Base-by-base conservation (phyloP, 2,888 invertebrate genomes). In the Polietes domitor region DNA sequence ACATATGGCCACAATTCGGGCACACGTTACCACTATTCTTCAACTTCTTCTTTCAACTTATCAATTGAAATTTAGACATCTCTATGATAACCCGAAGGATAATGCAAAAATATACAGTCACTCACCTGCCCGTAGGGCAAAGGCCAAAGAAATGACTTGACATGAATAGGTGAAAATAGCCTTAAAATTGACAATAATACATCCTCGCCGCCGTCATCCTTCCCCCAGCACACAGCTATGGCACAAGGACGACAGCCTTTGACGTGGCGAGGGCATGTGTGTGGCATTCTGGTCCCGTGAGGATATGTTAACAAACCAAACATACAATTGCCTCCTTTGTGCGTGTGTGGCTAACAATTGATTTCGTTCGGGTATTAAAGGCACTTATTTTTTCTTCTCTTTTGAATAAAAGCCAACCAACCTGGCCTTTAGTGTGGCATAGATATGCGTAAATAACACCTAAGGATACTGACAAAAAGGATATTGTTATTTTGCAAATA, bases 381-480 rank as follows among this genome's bases (percentile, higher is more conserved):
- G 74, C 26, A 7, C 9, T 3, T 7, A 7, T 37, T 37, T 37
- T 7, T 37, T 3, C 1, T 9, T 37, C 9, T 37, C 9, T 75
- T 58, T 65, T 76, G 71, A 24, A 74, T 74, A 21, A 72, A 71
- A 68, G 2, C 32, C 19, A 75, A 75, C 50, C 68, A 77, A 73
- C 26, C 28, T 37, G 43, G 0, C 71, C 58, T 79, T 78, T 81
- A 84, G 79, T 81, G 53, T 76, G 81, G 61, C 81, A 61, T 70
- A 81, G 84, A 84, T 84, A 61, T 76, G 78, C 76, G 79, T 84
- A 84, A 81, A 76, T 74, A 81, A 70, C 78, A 84, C 78, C 84
- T 81, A 68, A 71, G 77, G 68, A 26, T 55, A 41, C 50, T 15
- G 50, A 61, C 43, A 72, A 73, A 61, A 47, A 41, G 43, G 58